phyloP scores from a whole-genome alignment of 2,797 vertebrate species.

The Orientallactaga sibirica region DNA sequence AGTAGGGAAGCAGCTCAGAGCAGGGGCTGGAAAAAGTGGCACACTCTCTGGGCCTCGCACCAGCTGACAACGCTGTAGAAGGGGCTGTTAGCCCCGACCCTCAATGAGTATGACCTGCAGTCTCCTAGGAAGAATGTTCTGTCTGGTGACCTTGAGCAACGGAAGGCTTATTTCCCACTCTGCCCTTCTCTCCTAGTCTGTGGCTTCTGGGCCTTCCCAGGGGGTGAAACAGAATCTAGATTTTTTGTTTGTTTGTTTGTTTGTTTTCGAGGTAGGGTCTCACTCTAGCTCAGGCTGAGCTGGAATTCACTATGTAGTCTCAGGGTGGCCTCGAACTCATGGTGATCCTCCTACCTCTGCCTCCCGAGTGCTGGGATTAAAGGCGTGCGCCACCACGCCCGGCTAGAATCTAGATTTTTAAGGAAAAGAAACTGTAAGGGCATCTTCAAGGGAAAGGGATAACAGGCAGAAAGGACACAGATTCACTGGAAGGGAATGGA shows the following conservation, averaged over 20 bases:
- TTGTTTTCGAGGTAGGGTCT: no score
- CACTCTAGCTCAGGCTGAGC: no score
- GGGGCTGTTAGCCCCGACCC: not conserved
- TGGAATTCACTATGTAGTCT: no score
- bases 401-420: not conserved
- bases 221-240: not conserved
- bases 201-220: not conserved
- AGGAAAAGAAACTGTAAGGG: not conserved
- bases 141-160: not conserved
- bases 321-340: no score
- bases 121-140: not conserved
- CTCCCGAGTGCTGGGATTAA: no score
- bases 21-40: not conserved
- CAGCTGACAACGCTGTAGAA: not conserved
- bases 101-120: not conserved
- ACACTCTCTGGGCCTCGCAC: not conserved
- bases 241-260: no score
- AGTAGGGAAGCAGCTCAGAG: not conserved
- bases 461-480: not conserved
- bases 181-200: not conserved
- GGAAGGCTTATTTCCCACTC: not conserved
- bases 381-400: no score
- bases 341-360: no score
- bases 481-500: not conserved
- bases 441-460: not conserved